phyloP scores from a whole-genome alignment of 2,888 invertebrate species.

The Dryobotodes eremita region DNA sequence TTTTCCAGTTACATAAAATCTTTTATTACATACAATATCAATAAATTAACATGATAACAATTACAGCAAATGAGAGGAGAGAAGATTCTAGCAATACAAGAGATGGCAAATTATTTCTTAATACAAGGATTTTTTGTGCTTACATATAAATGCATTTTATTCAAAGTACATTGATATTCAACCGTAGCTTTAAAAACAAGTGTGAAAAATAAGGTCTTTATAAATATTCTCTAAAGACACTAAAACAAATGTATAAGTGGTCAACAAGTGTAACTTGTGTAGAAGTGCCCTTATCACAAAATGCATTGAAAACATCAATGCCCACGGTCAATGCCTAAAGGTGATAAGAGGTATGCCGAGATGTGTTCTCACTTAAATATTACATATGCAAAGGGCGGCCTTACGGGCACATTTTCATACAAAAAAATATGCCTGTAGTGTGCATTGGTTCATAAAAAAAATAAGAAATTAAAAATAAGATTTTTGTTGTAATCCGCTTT shows the following conservation, averaged over 20 bases:
- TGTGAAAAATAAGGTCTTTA: slow-evolving; percentile 5
- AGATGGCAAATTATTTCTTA: slow-evolving; percentile 40
- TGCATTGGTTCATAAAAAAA: background rate
- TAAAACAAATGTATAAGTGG: background rate
- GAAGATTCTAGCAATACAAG: slow-evolving; percentile 38
- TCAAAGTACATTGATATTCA: background rate
- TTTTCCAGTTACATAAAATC: slow-evolving; percentile 58
- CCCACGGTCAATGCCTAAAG: no score
- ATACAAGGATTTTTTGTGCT: slow-evolving; percentile 37
- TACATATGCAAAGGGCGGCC: background rate
- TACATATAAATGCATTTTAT: slow-evolving; percentile 4
- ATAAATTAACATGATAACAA: slow-evolving; percentile 63
- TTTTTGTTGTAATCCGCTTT: background rate
- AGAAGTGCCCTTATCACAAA: background rate
- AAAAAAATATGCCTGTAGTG: background rate
- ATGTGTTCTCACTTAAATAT: background rate
- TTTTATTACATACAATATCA: slow-evolving; percentile 64
- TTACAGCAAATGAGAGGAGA: slow-evolving; percentile 44
- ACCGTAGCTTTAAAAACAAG: background rate
- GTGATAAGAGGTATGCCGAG: background rate
- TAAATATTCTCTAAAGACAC: background rate
- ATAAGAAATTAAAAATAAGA: background rate
- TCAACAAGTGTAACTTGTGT: background rate
- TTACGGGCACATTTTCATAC: background rate
- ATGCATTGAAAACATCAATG: background rate